A percentile compares a stretch with the other conserved stretches of the same genome.
phyloP scores from a whole-genome alignment of 2,888 invertebrate genomes.

The Alloscopus bannaensis region DNA sequence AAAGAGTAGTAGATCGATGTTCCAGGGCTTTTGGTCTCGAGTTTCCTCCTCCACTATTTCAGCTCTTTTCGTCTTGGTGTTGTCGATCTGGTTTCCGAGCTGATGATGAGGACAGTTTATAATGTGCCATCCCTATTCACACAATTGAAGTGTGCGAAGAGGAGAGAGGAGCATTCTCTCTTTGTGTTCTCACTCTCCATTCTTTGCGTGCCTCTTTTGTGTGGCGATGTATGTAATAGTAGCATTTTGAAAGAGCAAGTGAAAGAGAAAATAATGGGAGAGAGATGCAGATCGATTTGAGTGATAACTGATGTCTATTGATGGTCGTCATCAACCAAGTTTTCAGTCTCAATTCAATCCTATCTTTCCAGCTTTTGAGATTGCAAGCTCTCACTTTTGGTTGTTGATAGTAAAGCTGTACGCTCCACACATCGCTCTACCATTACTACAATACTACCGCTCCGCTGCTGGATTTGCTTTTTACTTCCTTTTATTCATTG shows the following conservation, averaged over 20 bases:
- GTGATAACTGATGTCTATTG: slow-evolving; percentile 65
- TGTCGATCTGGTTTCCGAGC: slow-evolving; percentile 36
- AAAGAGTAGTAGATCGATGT: slow-evolving; percentile 22
- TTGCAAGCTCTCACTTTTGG: slow-evolving; percentile 35
- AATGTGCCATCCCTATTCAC: slow-evolving; percentile 58
- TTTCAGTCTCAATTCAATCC: slow-evolving; percentile 63
- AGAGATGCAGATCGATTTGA: slow-evolving; percentile 62
- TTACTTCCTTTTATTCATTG: slow-evolving; percentile 61
- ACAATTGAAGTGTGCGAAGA: slow-evolving; percentile 46
- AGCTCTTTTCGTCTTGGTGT: slow-evolving; percentile 33
- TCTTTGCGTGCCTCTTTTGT: slow-evolving; percentile 57
- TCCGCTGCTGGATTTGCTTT: slow-evolving; percentile 54
- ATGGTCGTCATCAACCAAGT: slow-evolving; percentile 64
- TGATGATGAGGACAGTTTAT: slow-evolving; percentile 38
- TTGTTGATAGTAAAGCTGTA: slow-evolving; percentile 42
- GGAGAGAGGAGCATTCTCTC: slow-evolving; percentile 48
- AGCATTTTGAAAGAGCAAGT: slow-evolving; percentile 58
- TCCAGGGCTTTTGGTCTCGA: slow-evolving; percentile 29
- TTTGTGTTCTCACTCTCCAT: slow-evolving; percentile 47
- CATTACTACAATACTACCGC: slow-evolving; percentile 12
- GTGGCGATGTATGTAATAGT: slow-evolving; percentile 55
- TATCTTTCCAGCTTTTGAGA: slow-evolving; percentile 62
- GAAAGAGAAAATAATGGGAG: slow-evolving; percentile 62
- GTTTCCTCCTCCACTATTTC: slow-evolving; percentile 28
- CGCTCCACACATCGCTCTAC: slow-evolving; percentile 11